Evolutionary conservation across 2,797 vertebrate species (phyloP), one percentile per base, ranked within the genome.

Genomic region (Sylvia borin): DNA sequence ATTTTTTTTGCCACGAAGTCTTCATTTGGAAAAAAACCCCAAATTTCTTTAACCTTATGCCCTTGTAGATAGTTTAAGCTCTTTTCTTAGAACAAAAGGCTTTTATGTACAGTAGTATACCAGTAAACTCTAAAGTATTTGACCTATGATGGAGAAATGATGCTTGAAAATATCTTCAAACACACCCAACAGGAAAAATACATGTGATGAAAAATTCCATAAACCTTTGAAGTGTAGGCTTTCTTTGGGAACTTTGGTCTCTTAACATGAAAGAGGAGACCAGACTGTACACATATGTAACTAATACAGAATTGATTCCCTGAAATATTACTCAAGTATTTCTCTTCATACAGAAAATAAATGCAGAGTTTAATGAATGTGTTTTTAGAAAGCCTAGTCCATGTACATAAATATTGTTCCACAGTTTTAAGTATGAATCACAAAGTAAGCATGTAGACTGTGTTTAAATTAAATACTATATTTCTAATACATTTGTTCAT

Each of bases 141-240:
- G 81, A 91, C 54, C 73, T 90, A 15, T 64, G 29, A 48, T 58
- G 47, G 60, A 88, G 43, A 95, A 93, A 85, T 18, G 4, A 13
- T 78, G 7, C 29, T 92, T 88, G 42, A 83, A 92, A 92, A 76
- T 40, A 32, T 47, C 51, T 93, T 84, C 51, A 88, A 77, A 84
- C 42, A 60, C 17, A 66, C 36, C n/a, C 65, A 95, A 88, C 10
- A 92, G 87, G 43, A 82, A 95, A 94, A 95, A 57, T 11, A 38
- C 40, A 47, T 27, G 31, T 67, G 72, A 86, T 26, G 57, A 81
- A 80, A 94, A 85, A 60, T 16, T 32, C 26, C 24, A 51, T 70
- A 62, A 77, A 25, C 36, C 34, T 84, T 77, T 92, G 53, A 91
- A 72, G 43, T 47, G 7, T 53, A 68, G 6, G 17, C 6, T 73